Conservation (phyloP, 2,113 vertebrate genomes). For the Psophia crepitans region DNA sequence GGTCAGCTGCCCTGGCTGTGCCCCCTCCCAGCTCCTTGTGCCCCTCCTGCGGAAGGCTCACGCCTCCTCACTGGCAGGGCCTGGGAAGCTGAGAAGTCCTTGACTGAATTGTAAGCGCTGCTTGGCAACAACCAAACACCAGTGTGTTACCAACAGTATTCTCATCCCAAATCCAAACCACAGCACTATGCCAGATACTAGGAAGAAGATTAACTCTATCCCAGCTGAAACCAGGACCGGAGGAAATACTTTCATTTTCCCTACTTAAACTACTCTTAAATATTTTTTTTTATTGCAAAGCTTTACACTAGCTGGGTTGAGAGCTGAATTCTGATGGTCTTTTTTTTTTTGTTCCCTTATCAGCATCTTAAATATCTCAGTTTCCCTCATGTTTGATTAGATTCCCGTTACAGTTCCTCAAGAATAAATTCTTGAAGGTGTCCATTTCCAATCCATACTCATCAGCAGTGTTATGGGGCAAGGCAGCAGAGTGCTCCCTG, state of each 20-base stretch:
- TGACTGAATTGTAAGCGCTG: too few relatives aligned
- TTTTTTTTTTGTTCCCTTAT: not conserved
- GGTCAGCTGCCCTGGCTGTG: too few relatives aligned
- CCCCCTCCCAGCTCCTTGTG: too few relatives aligned
- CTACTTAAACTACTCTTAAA: not conserved
- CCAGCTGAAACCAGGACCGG: too few relatives aligned
- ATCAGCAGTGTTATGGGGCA: not conserved
- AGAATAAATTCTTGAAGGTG: not conserved
- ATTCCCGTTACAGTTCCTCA: not conserved
- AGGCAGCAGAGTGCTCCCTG: not conserved
- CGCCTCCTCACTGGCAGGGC: too few relatives aligned
- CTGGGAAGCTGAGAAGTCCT: too few relatives aligned
- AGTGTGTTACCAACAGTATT: too few relatives aligned
- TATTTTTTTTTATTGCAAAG: not conserved
- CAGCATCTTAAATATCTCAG: not conserved
- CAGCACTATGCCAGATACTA: too few relatives aligned
- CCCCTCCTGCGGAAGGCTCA: too few relatives aligned
- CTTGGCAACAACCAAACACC: too few relatives aligned
- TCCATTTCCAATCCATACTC: not conserved
- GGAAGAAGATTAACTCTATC: too few relatives aligned
- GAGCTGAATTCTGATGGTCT: not conserved
- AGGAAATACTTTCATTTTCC: not conserved
- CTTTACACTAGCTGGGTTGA: not conserved
- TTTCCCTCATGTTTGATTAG: not conserved
- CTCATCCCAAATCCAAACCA: too few relatives aligned